Evolutionary conservation across 2,113 vertebrate species (phyloP), one percentile per base, ranked within the genome.

Genomic region (Hyaena hyaena): DNA sequence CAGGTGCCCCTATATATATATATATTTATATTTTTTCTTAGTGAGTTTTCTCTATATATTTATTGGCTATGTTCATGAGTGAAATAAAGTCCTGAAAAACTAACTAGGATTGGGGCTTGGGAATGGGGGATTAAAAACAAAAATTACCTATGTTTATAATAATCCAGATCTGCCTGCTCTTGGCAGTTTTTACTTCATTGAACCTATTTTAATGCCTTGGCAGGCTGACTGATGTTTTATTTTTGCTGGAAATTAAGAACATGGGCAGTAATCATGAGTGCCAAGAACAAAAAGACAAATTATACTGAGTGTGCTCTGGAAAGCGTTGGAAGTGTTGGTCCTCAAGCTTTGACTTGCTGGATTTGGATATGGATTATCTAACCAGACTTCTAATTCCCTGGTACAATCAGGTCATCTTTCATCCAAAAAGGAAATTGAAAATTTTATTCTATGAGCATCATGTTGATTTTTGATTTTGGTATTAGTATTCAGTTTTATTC

Each of bases 231-330:
- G 87, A 88, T 97, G 86, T 93, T 96, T 97, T 96, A 86, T 97
- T 98, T 98, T 96, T 97, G 77, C 93, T 96, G 88, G 95, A 96
- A 95, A 96, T 95, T 95, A 94, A 93, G n/a, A 76, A 92, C 68
- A 81, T 93, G 73, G 73, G 81, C 84, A 76, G 85, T 88, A 74
- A 86, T 94, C 90, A 43, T 63, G 94, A 95, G n/a, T 58, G 95
- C 81, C 97, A 97, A 87, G 73, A 93, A 89, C 66, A 94, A 93
- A 94, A 88, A 94, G 83, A 95, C 83, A 91, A 96, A 94, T 95
- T 83, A 88, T 39, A 71, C 43, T 43, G 68, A 53, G 39, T 85
- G n/a, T 83, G 48, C n/a, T 96, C 65, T 97, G 96, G 96, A 91
- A 92, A 77, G 14, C 48, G 6, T 17, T 31, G 53, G 9, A 50